A percentile compares a stretch with the other conserved stretches of the same genome.
Evolutionary conservation across 2,113 vertebrate species (phyloP).

Genomic region (Philantomba maxwellii): DNA sequence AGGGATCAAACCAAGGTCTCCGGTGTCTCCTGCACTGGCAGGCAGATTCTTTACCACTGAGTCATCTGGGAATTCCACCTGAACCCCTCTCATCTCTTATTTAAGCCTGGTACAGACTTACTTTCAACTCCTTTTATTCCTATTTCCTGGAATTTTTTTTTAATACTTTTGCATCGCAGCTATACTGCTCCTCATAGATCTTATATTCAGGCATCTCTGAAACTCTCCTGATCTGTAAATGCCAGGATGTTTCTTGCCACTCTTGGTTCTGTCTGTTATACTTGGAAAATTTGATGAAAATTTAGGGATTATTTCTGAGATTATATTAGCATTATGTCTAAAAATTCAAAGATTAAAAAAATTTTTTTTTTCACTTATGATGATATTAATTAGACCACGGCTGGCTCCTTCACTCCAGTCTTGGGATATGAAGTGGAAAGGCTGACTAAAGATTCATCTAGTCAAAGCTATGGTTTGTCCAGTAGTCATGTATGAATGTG

Average conservation of each 20-base stretch:
- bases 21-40: not conserved
- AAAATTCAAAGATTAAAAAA: not conserved
- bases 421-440: not conserved
- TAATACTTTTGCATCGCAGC: not conserved
- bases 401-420: not conserved
- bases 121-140: not conserved
- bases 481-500: not conserved
- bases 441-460: not conserved
- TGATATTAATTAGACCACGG: slow-evolving; percentile 17
- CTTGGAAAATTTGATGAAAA: not conserved
- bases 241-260: not conserved
- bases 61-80: not conserved
- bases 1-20: not conserved
- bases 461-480: not conserved
- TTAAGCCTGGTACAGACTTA: not conserved
- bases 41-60: not conserved
- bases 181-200: not conserved
- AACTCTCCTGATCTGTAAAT: not conserved
- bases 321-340: not conserved
- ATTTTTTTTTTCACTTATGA: not conserved
- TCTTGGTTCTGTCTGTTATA: not conserved
- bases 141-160: not conserved
- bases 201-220: not conserved
- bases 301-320: not conserved
- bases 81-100: not conserved